Percentiles rank a stretch among this genome's conserved stretches.
phyloP scores from a whole-genome alignment of 2,797 vertebrate species.

The Hemitrygon akajei region DNA sequence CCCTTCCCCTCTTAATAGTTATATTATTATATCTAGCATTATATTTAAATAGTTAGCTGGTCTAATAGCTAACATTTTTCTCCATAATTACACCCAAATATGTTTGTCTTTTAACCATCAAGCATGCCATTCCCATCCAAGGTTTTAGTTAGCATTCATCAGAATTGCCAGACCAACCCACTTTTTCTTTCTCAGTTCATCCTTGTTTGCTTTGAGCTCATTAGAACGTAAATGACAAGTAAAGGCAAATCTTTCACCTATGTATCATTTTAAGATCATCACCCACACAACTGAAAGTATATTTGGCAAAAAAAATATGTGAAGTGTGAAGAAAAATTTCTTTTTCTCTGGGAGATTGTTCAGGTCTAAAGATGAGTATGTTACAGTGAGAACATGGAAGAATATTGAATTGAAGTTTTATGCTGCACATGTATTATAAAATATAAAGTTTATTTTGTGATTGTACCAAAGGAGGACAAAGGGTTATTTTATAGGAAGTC shows the following conservation, averaged over 20 bases:
- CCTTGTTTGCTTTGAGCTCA: background rate
- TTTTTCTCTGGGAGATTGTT: background rate
- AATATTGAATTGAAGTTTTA: background rate
- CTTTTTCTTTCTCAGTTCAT: background rate
- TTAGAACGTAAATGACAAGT: background rate
- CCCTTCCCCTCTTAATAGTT: background rate
- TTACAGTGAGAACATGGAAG: background rate
- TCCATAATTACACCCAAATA: background rate
- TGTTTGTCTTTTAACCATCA: background rate
- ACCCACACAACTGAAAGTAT: background rate
- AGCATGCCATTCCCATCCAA: background rate
- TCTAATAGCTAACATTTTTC: background rate
- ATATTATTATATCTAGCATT: too few species aligned
- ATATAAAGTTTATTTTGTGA: background rate
- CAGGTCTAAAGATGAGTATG: background rate
- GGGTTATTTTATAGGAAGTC: background rate
- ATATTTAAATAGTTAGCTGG: too few species aligned
- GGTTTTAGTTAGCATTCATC: background rate
- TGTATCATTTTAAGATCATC: background rate
- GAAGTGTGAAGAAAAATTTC: background rate
- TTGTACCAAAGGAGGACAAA: background rate
- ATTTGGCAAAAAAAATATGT: background rate
- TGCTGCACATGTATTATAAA: background rate
- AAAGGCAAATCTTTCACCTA: background rate
- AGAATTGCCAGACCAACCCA: background rate